phyloP scores from a whole-genome alignment of 2,113 vertebrate genomes.

The Tamias sibiricus region DNA sequence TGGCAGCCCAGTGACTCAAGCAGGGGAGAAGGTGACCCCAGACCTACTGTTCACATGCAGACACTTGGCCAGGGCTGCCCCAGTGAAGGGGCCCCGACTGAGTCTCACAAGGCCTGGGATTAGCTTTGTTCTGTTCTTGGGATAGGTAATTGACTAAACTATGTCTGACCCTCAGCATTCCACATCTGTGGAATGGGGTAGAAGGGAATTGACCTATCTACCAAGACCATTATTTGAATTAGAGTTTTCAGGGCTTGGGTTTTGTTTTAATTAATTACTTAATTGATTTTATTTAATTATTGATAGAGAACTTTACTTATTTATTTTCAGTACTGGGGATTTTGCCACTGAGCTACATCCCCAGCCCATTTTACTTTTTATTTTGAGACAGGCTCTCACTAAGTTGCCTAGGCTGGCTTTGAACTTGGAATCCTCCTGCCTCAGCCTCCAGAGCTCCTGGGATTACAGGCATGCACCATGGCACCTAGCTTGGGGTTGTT shows the following conservation, averaged over 20 bases:
- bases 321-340: too few species aligned
- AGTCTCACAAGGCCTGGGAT: neutral
- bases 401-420: too few species aligned
- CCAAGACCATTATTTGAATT: neutral
- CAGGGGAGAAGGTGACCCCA: neutral
- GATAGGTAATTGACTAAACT: neutral
- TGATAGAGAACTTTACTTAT: too few species aligned
- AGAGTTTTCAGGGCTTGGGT: neutral
- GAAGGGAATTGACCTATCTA: neutral
- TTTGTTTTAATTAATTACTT: too few species aligned
- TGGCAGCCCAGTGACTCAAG: neutral
- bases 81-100: neutral
- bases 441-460: too few species aligned
- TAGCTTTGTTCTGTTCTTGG: neutral
- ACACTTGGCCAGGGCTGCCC: neutral
- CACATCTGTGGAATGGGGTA: neutral
- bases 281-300: too few species aligned
- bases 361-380: too few species aligned
- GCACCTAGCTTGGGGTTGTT: neutral
- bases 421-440: too few species aligned
- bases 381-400: too few species aligned
- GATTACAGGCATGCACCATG: too few species aligned
- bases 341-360: too few species aligned
- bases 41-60: neutral
- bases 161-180: neutral